These are phyloP conservation scores for Icerya purchasi DNA, from an alignment of 2,888 invertebrate genomes.

Conservation along the genomic window DNA sequence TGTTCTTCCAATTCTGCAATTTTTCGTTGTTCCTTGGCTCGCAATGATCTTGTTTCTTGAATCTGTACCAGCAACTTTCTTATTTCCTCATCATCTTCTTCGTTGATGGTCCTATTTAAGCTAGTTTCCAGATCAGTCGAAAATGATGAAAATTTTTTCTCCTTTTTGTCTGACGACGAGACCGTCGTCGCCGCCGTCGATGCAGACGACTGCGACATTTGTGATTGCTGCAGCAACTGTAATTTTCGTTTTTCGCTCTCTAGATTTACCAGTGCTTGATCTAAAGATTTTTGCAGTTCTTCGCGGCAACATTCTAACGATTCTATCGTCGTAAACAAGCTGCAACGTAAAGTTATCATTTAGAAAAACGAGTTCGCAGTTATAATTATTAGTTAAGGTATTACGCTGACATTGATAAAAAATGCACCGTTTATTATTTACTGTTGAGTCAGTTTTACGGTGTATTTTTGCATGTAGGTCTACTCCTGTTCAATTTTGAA, in stretches of 20 bases:
- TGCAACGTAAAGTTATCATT: conserved; percentile 25
- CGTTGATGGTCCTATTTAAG: background rate
- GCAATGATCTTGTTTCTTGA: conserved; percentile 32
- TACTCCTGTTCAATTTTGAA: no score
- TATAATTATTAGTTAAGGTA: no score
- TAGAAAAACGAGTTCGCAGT: no score
- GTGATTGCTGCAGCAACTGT: background rate
- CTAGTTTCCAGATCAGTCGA: background rate
- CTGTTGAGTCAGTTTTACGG: no score
- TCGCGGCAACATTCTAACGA: conserved; percentile 60
- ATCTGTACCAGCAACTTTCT: conserved; percentile 14
- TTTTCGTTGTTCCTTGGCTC: conserved; percentile 46
- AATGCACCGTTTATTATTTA: no score
- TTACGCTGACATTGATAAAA: no score
- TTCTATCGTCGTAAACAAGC: conserved; percentile 52
- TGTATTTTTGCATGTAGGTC: no score
- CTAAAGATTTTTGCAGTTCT: conserved; percentile 57
- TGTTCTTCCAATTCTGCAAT: conserved; percentile 57
- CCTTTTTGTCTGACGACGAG: background rate
- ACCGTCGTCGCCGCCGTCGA: background rate
- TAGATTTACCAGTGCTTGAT: conserved; percentile 32
- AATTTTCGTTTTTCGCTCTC: conserved; percentile 26
- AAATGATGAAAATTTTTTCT: background rate
- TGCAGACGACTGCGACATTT: conserved; percentile 23
- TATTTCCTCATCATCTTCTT: background rate